Base-by-base conservation (phyloP, 2,113 vertebrate species). In the Oxyura jamaicensis region DNA sequence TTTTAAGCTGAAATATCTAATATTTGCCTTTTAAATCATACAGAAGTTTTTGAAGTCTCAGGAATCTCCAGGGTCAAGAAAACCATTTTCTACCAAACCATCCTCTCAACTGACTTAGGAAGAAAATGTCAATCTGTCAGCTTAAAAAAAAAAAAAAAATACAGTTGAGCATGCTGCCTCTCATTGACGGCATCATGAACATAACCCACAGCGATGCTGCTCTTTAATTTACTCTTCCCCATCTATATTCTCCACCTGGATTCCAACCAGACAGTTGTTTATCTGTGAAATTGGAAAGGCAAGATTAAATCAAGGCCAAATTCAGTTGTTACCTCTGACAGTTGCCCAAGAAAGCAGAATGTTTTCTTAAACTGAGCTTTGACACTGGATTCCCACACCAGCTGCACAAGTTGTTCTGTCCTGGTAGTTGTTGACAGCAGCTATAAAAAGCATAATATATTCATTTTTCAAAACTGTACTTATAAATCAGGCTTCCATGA, bases 371-470 rank as follows among this genome's bases (percentile, higher is more conserved):
- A 95, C 18, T 60, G 80, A 72, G 71, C 72, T 91, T 91, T 93
- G 92, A 74, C 86, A 63, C n/a, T 88, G 90, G 58, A 65, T 72
- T 95, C 79, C 84, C 71, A 86, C n/a, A 2, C 84, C 94, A 96
- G 79, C 82, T 95, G 95, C 72, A 94, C 91, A 91, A 92, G 90
- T 94, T 92, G 78, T 93, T 91, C 89, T 94, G 88, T 95, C 93
- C 91, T 91, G 66, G 62, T 94, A 71, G 84, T 11, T 95, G 95
- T 93, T 96, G 95, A 97, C 82, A 86, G 84, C 14, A 84, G 79
- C 95, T 96, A 96, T 94, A 97, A 97, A 97, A 97, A 97, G n/a
- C n/a, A 74, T 90, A 95, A 96, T 84, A 79, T 90, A 96, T 95
- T 95, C 46, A 72, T 96, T 94, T 96, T 92, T 79, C 82, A 95